Conservation (phyloP, 2,113 vertebrate species). For the Chunga burmeisteri region DNA sequence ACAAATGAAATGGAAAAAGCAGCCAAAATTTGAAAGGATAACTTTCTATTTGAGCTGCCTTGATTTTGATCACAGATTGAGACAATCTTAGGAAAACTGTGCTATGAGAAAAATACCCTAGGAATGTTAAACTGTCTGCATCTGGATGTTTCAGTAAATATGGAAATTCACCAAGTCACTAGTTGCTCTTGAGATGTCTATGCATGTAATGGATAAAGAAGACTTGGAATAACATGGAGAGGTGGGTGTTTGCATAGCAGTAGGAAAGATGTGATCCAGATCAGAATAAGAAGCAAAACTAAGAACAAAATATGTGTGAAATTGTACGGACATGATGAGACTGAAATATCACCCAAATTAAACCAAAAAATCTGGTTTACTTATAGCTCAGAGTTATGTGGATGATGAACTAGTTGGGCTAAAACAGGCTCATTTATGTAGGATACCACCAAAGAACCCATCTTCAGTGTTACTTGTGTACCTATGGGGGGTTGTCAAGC, state of each 20-base stretch:
- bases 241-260: neutral
- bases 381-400: neutral
- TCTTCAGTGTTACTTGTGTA: neutral
- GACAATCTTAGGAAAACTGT: neutral
- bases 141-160: neutral
- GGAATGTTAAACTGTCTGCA: neutral
- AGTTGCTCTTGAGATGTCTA: neutral
- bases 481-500: neutral
- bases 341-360: neutral
- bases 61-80: neutral
- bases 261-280: neutral
- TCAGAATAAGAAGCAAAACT: neutral
- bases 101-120: neutral
- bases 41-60: neutral
- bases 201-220: neutral
- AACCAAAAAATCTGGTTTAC: neutral
- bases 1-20: neutral
- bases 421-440: neutral
- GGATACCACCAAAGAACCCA: neutral
- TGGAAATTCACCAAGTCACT: neutral
- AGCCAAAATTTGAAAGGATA: neutral
- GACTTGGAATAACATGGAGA: neutral
- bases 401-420: neutral
- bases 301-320: neutral
- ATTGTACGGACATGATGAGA: neutral